Conservation (phyloP, 2,113 vertebrate species). For the Podarcis cretensis region DNA sequence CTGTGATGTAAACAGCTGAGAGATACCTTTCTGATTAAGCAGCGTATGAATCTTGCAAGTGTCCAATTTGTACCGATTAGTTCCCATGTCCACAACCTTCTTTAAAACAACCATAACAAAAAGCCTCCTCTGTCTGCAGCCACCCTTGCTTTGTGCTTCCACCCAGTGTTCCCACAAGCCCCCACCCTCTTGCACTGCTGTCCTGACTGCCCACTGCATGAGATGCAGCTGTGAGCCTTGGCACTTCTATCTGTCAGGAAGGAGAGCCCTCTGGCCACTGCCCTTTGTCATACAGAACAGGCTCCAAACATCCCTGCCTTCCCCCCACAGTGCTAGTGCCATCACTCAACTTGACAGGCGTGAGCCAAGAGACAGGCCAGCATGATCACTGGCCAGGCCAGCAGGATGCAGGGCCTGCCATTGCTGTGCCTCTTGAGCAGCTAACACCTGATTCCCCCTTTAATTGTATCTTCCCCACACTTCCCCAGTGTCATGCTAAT, state of each 20-base stretch:
- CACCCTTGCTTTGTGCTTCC: background rate
- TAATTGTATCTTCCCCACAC: slow-evolving; percentile 29
- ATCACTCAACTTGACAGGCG: slow-evolving; percentile 29
- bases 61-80: background rate
- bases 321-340: background rate
- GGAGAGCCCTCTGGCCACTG: slow-evolving; percentile 10
- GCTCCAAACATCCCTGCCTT: background rate
- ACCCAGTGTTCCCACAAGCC: background rate
- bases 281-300: slow-evolving; percentile 34
- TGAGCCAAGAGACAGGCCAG: background rate
- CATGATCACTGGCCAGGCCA: background rate
- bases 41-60: too few species aligned
- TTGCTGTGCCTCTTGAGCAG: background rate
- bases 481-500: slow-evolving; percentile 31
- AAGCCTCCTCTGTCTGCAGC: too few species aligned
- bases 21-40: too few species aligned
- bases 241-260: slow-evolving; percentile 10
- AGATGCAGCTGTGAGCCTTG: slow-evolving; percentile 16
- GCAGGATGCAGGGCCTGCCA: background rate
- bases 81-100: background rate
- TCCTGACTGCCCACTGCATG: background rate
- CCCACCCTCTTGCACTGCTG: background rate
- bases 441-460: slow-evolving; percentile 29
- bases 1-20: too few species aligned
- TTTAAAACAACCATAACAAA: background rate